phyloP scores from a whole-genome alignment of 2,888 invertebrate genomes.

The Drosophila aldrichi region DNA sequence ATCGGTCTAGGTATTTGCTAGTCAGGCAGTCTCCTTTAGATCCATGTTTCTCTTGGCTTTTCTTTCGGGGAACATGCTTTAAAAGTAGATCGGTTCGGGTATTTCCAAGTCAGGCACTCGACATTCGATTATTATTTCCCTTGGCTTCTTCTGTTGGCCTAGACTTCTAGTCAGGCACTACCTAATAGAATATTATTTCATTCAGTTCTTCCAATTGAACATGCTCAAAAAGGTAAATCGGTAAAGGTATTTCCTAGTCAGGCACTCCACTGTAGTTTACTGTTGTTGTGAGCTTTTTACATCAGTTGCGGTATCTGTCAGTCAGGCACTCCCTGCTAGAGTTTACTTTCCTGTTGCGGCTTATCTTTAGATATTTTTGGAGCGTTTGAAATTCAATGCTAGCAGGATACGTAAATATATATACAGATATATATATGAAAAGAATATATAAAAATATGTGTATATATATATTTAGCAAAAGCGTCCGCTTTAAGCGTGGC shows the following conservation, averaged over 20 bases:
- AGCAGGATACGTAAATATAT: conserved; percentile 13
- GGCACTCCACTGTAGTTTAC: no score
- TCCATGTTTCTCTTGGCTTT: no score
- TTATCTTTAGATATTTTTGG: neutral
- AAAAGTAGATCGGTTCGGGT: neutral
- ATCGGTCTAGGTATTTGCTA: neutral
- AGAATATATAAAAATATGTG: neutral
- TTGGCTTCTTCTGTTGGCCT: no score
- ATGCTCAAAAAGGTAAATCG: no score
- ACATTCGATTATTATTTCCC: neutral
- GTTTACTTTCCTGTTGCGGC: neutral
- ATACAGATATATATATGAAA: neutral
- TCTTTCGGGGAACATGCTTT: no score
- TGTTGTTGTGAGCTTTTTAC: no score
- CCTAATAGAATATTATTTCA: no score
- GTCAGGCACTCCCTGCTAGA: neutral
- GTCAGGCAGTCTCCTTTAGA: neutral
- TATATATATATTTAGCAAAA: neutral
- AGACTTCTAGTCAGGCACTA: no score
- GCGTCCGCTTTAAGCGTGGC: conserved; percentile 37
- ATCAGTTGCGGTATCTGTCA: neutral
- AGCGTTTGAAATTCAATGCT: conserved; percentile 25
- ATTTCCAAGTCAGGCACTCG: neutral
- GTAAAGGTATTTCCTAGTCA: no score
- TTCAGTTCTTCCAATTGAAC: no score